Base-by-base conservation (phyloP, 2,888 invertebrate genomes). In the Troides aeacus region DNA sequence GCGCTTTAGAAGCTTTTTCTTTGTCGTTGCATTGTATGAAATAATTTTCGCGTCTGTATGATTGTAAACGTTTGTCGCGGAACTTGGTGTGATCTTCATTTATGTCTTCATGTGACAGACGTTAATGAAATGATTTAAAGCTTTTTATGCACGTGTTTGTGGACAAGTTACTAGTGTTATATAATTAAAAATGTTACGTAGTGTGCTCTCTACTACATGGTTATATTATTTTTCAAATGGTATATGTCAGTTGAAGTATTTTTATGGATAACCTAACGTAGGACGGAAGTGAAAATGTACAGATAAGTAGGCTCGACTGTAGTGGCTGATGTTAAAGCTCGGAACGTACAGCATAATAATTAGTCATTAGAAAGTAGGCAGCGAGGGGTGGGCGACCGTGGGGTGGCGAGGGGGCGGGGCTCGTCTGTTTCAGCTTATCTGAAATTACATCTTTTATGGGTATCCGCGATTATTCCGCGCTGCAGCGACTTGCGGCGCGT, bases 371-470 rank as follows among this genome's bases (percentile, higher is more conserved):
- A 91, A 92, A 91, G 92, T 91, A 90, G 92, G 90, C 84, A 90
- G 89, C 81, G 80, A 82, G 84, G 85, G 80, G 83, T 81, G 74
- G 74, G 71, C 69, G 64, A 74, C 72, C 74, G 71, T 73, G 66
- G 68, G 74, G 81, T 82, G 77, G 84, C 80, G 72, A 77, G 79
- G 81, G 82, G 90, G 90, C 87, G 89, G 88, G 78, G 90, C 89
- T 89, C 91, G 92, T 91, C 92, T 91, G 90, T 92, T 92, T 92
- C 91, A 91, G 92, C 90, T 92, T 92, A 92, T 92, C 92, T 92
- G 91, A 92, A 92, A 92, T 92, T 92, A 92, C 92, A 92, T 92
- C 92, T 92, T 92, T 92, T 92, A 92, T 92, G 92, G 91, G 90
- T 89, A 92, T 90, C 91, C 88, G 92, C 91, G 92, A 92, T 92